Percentiles rank a stretch among this genome's conserved stretches.
These are phyloP conservation scores for Oncorhynchus gorbuscha DNA, from an alignment of 2,113 vertebrate species.

Conservation along the genomic window DNA sequence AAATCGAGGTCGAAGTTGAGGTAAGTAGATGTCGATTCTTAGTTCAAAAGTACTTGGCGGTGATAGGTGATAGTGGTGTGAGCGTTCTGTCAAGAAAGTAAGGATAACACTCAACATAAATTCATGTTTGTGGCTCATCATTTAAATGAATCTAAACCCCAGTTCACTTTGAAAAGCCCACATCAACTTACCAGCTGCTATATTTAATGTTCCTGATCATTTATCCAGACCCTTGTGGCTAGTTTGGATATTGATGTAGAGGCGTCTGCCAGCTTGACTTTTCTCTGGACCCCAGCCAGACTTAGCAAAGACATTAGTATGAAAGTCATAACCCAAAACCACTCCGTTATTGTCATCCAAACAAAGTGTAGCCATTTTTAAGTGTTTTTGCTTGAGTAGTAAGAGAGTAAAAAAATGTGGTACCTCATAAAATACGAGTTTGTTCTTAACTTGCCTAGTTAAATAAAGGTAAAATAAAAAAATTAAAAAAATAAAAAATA, in stretches of 20 bases:
- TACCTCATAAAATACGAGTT: conserved; percentile 23
- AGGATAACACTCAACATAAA: conserved; percentile 59
- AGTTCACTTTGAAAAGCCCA: conserved; percentile 45
- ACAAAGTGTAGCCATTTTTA: conserved; percentile 40
- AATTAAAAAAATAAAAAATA: not conserved
- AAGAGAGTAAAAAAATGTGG: conserved; percentile 14
- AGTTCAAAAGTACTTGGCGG: too few relatives aligned
- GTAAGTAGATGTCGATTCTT: too few relatives aligned
- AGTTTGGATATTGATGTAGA: conserved; percentile 71
- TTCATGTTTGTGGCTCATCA: conserved; percentile 66
- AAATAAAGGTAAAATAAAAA: too few relatives aligned
- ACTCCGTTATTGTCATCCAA: conserved; percentile 41
- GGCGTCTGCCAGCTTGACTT: conserved; percentile 62
- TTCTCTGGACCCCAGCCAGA: conserved; percentile 56
- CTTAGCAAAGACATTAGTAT: conserved; percentile 42
- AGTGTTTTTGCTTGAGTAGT: conserved; percentile 4
- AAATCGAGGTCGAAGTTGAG: too few relatives aligned
- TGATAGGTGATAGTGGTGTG: too few relatives aligned
- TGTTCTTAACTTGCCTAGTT: too few relatives aligned
- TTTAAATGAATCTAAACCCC: conserved; percentile 75
- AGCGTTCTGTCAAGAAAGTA: too few relatives aligned
- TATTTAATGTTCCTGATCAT: conserved; percentile 66
- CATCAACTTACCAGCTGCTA: conserved; percentile 72
- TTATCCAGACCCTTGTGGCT: conserved; percentile 67
- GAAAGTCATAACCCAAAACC: conserved; percentile 53